Percentiles rank a stretch among this genome's conserved stretches.
These are phyloP conservation scores for Anguilla obscura DNA, from an alignment of 2,797 vertebrate species.

Conservation along the genomic window DNA sequence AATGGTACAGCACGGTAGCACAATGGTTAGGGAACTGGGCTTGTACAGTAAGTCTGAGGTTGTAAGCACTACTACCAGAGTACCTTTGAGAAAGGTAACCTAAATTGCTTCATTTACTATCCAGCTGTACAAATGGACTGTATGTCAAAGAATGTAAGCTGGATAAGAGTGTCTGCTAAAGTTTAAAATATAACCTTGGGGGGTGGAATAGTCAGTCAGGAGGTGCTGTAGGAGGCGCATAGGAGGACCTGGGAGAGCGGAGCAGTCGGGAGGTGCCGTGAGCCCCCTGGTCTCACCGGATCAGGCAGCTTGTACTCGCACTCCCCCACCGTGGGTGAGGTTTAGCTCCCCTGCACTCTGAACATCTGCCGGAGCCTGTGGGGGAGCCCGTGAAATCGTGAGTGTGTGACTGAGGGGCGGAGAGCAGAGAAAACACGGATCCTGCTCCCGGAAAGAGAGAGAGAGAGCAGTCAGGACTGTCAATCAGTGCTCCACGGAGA, in stretches of 20 bases:
- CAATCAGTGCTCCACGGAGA: slow-evolving; percentile 40
- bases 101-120: neutral
- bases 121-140: neutral
- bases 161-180: neutral
- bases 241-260: neutral
- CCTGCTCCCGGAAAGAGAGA: slow-evolving; percentile 10
- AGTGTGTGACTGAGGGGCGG: slow-evolving; percentile 46
- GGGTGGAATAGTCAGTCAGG: neutral
- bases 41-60: neutral
- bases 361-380: slow-evolving; percentile 55
- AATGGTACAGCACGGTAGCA: neutral
- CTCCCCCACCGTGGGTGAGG: slow-evolving; percentile 17
- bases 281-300: too few species aligned
- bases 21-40: neutral
- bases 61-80: neutral
- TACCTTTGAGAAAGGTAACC: neutral
- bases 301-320: slow-evolving; percentile 5
- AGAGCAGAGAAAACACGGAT: slow-evolving; percentile 43
- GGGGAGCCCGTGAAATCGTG: slow-evolving; percentile 53
- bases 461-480: slow-evolving; percentile 48
- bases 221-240: neutral
- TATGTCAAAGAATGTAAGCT: neutral
- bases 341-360: slow-evolving; percentile 43
- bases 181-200: neutral
- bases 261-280: neutral